Evolutionary conservation across 2,113 vertebrate species (phyloP).

Genomic region (Panthera uncia): DNA sequence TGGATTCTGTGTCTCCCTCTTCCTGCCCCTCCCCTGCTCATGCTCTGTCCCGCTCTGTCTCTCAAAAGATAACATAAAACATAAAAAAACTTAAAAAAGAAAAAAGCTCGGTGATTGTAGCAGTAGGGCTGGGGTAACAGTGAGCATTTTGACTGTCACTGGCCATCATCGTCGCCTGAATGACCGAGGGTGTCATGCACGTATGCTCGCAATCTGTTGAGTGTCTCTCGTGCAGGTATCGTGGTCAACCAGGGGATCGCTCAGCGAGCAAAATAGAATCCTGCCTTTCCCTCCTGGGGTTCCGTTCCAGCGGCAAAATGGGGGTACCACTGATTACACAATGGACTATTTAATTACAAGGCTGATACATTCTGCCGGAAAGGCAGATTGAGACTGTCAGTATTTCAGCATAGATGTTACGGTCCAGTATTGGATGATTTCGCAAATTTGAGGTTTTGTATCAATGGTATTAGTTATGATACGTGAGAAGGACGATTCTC

Average conservation of each 20-base stretch:
- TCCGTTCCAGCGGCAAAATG: not conserved
- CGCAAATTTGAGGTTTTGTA: not conserved
- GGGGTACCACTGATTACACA: accelerated
- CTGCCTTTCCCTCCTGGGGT: not conserved
- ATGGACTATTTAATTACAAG: not conserved
- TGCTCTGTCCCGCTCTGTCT: too few relatives aligned
- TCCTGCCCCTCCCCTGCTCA: too few relatives aligned
- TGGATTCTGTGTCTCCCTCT: too few relatives aligned
- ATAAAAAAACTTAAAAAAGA: too few relatives aligned
- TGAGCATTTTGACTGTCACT: not conserved
- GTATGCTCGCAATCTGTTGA: accelerated
- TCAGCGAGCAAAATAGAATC: accelerated
- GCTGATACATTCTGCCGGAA: not conserved
- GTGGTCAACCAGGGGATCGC: not conserved
- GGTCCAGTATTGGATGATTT: not conserved
- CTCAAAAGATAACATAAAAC: too few relatives aligned
- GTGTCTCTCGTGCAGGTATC: accelerated
- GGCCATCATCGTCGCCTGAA: accelerated
- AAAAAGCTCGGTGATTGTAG: too few relatives aligned
- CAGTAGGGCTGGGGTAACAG: not conserved
- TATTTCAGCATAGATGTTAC: not conserved
- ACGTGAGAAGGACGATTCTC: not conserved
- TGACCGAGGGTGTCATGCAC: accelerated
- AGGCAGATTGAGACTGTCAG: not conserved
- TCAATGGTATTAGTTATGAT: not conserved